Evolutionary conservation across 2,888 invertebrate species (phyloP), one percentile per base, ranked within the genome.

Genomic region (Dusona sp.): DNA sequence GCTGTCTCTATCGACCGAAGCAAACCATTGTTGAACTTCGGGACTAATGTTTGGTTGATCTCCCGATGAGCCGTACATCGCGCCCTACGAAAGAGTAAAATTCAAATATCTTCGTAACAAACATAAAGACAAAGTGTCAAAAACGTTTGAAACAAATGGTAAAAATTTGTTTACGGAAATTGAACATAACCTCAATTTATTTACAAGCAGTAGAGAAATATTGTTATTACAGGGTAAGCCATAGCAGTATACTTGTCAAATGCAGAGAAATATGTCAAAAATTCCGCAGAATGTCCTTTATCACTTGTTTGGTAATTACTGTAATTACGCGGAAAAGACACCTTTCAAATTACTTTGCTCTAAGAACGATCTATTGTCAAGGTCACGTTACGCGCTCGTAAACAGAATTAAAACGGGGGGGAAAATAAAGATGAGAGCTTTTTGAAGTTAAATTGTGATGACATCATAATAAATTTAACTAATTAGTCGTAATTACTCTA

Each of bases 11-110:
- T 98, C 98, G 0, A 98, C 98, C 22, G 97, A 96, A 38, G 94
- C 94, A 93, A 98, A 98, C 98, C 98, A 98, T 91, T 97, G 97
- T 89, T 97, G 96, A 0, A 98, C 96, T 93, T 98, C 97, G 0
- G 98, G 97, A 77, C 95, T 96, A 0, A 96, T 94, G 75, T 89
- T 89, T 8, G 87, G 29, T 11, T 78, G 81, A 70, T 88, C 54
- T 45, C 84, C 78, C 19, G 84, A 87, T 29, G 91, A 75, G n/a
- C 92, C 92, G 64, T 89, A 90, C 83, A 86, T 88, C 25, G 83
- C 11, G 38, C 84, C 84, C 89, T 90, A 68, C 33, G 54, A 33
- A 81, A 73, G 42, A 70, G 65, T 67, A 79, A 85, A 22, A 65
- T 87, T 67, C 83, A 67, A 29, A 61, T 42, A 85, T 77, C 19